These are phyloP conservation scores for Scomber scombrus DNA, from an alignment of 2,113 vertebrate genomes.

Conservation along the genomic window DNA sequence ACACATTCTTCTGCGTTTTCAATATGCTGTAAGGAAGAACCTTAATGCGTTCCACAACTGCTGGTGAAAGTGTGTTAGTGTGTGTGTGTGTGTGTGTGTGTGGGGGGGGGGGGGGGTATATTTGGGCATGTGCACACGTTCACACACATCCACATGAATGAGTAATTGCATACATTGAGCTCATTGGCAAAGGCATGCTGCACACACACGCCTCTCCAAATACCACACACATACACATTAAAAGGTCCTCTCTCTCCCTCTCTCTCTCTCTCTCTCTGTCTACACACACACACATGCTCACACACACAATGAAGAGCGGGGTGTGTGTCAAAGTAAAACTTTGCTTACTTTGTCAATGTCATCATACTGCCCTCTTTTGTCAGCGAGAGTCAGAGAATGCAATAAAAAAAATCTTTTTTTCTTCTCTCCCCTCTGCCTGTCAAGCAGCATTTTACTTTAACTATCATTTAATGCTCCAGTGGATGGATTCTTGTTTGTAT, in stretches of 20 bases:
- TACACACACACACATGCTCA: conserved; percentile 36
- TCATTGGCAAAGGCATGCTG: conserved; percentile 39
- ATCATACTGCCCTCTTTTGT: conserved; percentile 89
- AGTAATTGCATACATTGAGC: conserved; percentile 48
- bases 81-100: conserved; percentile 7
- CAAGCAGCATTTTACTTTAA: conserved; percentile 27
- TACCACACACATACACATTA: conserved; percentile 49
- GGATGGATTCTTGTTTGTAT: conserved; percentile 46
- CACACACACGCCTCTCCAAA: conserved; percentile 20
- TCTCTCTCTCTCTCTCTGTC: neutral
- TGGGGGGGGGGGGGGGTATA: neutral
- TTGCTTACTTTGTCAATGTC: conserved; percentile 84
- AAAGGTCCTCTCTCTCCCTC: conserved; percentile 3
- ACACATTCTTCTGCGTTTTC: conserved; percentile 15
- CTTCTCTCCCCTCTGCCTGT: conserved; percentile 14
- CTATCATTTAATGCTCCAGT: conserved; percentile 54
- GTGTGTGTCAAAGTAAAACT: conserved; percentile 70
- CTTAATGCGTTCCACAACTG: conserved; percentile 53
- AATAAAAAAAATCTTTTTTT: conserved; percentile 25
- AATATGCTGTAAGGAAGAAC: conserved; percentile 30
- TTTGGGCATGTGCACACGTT: conserved; percentile 38
- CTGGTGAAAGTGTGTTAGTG: conserved; percentile 9
- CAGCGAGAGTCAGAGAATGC: conserved; percentile 71
- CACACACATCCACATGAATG: conserved; percentile 55
- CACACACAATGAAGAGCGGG: neutral